Conservation (phyloP, 2,888 invertebrate genomes). For the Pristionchus maxplancki region DNA sequence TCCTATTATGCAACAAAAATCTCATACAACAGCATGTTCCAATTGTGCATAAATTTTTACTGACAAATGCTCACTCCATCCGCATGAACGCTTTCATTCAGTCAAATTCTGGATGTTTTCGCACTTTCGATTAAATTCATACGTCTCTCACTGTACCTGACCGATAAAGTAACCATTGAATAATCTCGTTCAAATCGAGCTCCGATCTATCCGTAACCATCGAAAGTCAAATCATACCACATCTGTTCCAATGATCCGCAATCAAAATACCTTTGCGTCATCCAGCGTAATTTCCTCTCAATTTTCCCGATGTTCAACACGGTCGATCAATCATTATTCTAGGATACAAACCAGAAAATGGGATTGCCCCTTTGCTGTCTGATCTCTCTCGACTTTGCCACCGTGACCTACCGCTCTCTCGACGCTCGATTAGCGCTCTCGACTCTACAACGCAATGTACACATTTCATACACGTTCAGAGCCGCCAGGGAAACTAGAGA, state of each 20-base stretch:
- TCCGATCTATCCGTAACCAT: no score
- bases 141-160: no score
- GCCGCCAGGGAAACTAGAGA: background rate
- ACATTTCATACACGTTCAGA: background rate
- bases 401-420: background rate
- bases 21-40: background rate
- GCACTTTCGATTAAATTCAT: no score
- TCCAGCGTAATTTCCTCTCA: background rate
- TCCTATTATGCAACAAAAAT: background rate
- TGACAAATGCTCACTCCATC: background rate
- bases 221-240: no score
- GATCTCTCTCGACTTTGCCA: background rate
- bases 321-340: background rate
- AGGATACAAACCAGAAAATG: background rate
- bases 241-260: background rate
- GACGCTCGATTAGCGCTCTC: background rate
- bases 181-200: no score
- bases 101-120: no score
- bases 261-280: conserved; percentile 11
- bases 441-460: no score
- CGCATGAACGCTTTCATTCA: no score
- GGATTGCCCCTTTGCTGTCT: background rate
- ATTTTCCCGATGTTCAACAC: background rate
- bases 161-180: no score
- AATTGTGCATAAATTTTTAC: background rate